Percentiles rank a stretch among this genome's conserved stretches.
Evolutionary conservation across 2,888 invertebrate species (phyloP).

Genomic region (Dasysyrphus albostriatus): DNA sequence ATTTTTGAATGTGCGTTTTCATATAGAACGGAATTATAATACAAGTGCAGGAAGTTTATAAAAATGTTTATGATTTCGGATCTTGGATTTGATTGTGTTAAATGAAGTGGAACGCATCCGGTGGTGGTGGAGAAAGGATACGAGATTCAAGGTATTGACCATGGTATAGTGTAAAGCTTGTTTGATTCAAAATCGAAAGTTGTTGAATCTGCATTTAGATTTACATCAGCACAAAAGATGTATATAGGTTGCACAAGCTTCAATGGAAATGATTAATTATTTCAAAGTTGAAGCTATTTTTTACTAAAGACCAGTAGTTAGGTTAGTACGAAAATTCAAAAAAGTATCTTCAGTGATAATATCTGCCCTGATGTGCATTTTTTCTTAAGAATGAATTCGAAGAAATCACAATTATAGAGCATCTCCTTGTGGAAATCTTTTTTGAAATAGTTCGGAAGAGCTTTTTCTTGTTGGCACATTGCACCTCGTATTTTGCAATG

Average conservation of each 20-base stretch:
- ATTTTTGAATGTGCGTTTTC: background rate
- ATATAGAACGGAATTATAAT: slow-evolving; percentile 29
- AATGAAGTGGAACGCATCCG: slow-evolving; percentile 40
- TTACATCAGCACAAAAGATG: background rate
- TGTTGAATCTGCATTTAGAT: slow-evolving; percentile 10
- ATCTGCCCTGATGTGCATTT: no score
- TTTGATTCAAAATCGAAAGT: slow-evolving; percentile 20
- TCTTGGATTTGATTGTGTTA: slow-evolving; percentile 53
- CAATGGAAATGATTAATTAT: background rate
- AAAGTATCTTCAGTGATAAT: no score
- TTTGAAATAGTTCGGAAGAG: no score
- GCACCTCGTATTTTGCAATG: no score
- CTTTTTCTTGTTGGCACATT: no score
- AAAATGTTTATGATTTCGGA: slow-evolving; percentile 39
- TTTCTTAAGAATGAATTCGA: no score
- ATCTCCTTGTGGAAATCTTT: no score
- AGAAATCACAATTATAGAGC: no score
- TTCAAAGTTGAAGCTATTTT: background rate
- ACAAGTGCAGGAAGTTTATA: slow-evolving; percentile 50
- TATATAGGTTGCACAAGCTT: slow-evolving; percentile 27
- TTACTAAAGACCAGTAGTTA: no score
- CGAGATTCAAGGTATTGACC: slow-evolving; percentile 43
- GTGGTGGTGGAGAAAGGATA: slow-evolving; percentile 54
- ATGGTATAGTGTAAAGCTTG: slow-evolving; percentile 9
- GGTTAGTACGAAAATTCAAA: no score